Evolutionary conservation across 2,888 invertebrate genomes (phyloP).

Genomic region (Scaptomyza reducta): DNA sequence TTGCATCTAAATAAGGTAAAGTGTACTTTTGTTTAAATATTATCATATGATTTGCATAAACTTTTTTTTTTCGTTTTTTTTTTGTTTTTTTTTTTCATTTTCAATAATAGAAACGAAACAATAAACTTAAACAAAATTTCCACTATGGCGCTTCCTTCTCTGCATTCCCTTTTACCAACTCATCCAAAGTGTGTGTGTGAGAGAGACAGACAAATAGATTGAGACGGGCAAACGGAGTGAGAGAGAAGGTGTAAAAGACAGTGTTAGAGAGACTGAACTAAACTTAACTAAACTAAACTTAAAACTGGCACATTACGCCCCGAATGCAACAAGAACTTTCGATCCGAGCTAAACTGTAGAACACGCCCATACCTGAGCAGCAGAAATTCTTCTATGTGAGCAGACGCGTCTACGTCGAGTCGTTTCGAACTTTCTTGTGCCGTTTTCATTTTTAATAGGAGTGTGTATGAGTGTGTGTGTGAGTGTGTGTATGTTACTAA

Average conservation of each 20-base stretch:
- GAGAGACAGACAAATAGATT: conserved; percentile 5
- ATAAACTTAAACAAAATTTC: conserved; percentile 81
- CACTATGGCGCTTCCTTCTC: conserved; percentile 67
- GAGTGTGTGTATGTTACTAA: conserved; percentile 32
- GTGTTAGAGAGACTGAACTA: conserved; percentile 41
- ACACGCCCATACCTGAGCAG: conserved; percentile 75
- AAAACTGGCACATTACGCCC: conserved; percentile 46
- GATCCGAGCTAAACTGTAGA: conserved; percentile 17
- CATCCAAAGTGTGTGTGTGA: conserved; percentile 9
- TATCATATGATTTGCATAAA: conserved; percentile 70
- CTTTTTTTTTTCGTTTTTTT: conserved; percentile 22
- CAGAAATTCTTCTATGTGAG: conserved; percentile 76
- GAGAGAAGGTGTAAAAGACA: conserved; percentile 24
- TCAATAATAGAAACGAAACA: conserved; percentile 77
- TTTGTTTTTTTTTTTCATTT: conserved; percentile 54
- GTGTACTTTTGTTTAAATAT: conserved; percentile 75
- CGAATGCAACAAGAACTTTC: conserved; percentile 31
- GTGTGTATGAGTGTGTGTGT: conserved; percentile 31
- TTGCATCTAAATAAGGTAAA: conserved; percentile 79
- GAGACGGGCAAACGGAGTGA: conserved; percentile 11
- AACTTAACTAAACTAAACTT: conserved; percentile 52
- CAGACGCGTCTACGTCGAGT: conserved; percentile 51
- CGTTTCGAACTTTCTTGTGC: conserved; percentile 15
- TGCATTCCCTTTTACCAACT: conserved; percentile 25
- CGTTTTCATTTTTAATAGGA: conserved; percentile 10